Evolutionary conservation across 2,797 vertebrate genomes (phyloP).

Genomic region (Cryptoprocta ferox): DNA sequence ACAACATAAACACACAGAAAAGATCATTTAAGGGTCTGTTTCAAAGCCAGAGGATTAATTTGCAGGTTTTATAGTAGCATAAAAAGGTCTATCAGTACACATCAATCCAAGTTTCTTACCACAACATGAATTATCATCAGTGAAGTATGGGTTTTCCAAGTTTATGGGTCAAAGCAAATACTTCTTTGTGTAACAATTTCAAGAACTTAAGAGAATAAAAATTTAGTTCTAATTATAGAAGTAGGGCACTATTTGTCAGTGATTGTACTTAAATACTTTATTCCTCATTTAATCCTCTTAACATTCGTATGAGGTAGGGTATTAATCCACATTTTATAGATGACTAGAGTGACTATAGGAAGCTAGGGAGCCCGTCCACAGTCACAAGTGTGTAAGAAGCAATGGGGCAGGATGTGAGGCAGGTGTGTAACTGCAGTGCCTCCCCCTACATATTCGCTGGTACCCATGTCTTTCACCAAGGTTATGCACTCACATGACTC

Average conservation of each 20-base stretch:
- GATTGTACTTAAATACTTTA: conserved; percentile 14
- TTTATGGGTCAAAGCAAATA: conserved; percentile 26
- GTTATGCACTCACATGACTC: background rate
- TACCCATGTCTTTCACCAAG: background rate
- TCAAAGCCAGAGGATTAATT: conserved; percentile 47
- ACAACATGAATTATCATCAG: conserved; percentile 15
- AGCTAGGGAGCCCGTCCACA: background rate
- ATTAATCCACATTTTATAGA: background rate
- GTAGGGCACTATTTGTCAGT: background rate
- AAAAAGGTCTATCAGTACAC: background rate
- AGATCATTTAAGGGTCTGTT: conserved; percentile 16
- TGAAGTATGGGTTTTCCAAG: background rate
- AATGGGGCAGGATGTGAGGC: background rate
- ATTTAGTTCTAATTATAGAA: conserved; percentile 19
- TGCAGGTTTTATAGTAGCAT: background rate
- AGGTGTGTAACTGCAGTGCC: background rate
- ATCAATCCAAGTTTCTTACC: conserved; percentile 17
- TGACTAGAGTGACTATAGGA: background rate
- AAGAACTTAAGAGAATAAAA: conserved; percentile 57
- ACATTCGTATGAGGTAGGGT: background rate
- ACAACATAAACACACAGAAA: conserved; percentile 41
- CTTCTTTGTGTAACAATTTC: conserved; percentile 46
- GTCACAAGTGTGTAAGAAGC: background rate
- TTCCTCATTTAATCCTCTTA: background rate
- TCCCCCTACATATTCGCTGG: background rate